Base-by-base conservation (phyloP, 2,113 vertebrate species). In the Gallinago undulata region DNA sequence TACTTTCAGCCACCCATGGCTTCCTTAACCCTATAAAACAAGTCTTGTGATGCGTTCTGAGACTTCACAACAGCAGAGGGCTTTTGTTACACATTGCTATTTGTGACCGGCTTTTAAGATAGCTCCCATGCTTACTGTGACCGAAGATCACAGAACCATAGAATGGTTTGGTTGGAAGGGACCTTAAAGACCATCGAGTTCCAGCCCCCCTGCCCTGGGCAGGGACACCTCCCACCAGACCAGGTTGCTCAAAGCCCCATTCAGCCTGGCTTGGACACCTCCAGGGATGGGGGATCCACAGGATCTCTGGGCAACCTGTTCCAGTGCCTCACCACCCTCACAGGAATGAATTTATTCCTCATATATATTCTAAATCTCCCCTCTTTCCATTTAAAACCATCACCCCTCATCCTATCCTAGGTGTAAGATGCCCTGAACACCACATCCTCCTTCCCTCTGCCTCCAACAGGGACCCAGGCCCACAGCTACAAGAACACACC, bases 81-180 rank as follows among this genome's bases (percentile, higher is more conserved):
- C 33, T 83, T 83, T 60, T 27, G 18, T 27, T 60, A 57, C 33
- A 41, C 30, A 2, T 1, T 4, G 11, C n/a, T 47, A 3, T 50
- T 74, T 5, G 3, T 57, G 68, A 66, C 27, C 55, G 45, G 28
- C n/a, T 56, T 37, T 4, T n/a, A 76, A 57, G 27, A 67, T 41
- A 27, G 13, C 19, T 79, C 66, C 51, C 25, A 24, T 8, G 39
- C 25, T 92, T n/a, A 22, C 17, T 8, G 1, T 53, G 57, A 39
- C 51, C 0, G 0, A 57, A 37, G 35, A 45, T 10, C 62, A 43
- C 30, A 43, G 19, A 64, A 30, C 12, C 62, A 19, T 3, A 41
- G 24, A 64, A 64, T 22, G 12, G 8, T 43, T 64, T 3, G 18
- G 39, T 31, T 66, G 63, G 63, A 43, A 43, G 28, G 27, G 41